These are phyloP conservation scores for Merluccius polli DNA, from an alignment of 2,797 vertebrate genomes.

Conservation along the genomic window DNA sequence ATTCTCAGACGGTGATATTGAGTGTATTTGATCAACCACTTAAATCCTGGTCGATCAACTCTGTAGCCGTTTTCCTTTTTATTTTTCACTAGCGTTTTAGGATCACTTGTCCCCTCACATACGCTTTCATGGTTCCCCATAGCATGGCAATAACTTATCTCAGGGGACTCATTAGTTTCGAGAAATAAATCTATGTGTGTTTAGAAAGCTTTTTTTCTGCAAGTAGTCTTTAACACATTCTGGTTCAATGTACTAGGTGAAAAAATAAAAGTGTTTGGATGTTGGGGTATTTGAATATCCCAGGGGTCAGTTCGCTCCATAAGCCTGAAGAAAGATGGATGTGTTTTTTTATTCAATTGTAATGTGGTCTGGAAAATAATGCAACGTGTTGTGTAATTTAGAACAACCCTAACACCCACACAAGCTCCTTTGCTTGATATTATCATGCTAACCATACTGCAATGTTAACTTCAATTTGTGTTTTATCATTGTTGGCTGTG, in stretches of 20 bases:
- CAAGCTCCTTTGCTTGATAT: too few species aligned
- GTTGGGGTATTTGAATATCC: not conserved
- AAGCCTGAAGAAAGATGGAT: constrained; percentile 8
- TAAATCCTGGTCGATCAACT: not conserved
- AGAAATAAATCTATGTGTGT: too few species aligned
- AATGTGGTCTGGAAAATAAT: not conserved
- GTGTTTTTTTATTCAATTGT: not conserved
- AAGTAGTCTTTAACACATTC: not conserved
- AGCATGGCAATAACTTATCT: too few species aligned
- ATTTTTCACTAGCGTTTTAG: too few species aligned
- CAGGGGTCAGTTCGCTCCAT: constrained; percentile 10
- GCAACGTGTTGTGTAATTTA: too few species aligned
- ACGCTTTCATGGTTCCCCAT: too few species aligned
- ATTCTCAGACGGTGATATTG: not conserved
- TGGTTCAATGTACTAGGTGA: constrained; percentile 4
- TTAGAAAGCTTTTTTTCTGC: not conserved
- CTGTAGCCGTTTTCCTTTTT: too few species aligned
- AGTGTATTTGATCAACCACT: not conserved
- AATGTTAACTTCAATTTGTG: not conserved
- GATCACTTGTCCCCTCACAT: too few species aligned
- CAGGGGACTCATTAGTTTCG: too few species aligned
- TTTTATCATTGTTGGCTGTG: constrained; percentile 1
- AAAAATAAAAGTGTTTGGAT: not conserved
- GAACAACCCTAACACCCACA: too few species aligned
- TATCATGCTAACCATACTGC: too few species aligned